Conservation (phyloP, 2,113 vertebrate genomes). For the Choloepus hoffmanni region DNA sequence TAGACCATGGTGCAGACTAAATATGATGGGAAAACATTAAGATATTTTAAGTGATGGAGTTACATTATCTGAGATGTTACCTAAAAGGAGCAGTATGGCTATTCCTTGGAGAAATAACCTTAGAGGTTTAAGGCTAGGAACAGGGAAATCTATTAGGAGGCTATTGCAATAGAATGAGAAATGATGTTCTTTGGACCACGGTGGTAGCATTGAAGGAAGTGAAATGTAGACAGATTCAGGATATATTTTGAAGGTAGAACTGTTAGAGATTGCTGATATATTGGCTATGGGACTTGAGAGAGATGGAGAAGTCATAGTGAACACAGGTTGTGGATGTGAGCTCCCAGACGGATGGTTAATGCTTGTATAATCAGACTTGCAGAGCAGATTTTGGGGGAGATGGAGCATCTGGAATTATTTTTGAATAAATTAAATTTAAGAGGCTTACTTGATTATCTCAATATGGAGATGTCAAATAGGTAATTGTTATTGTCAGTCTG, state of each 20-base stretch:
- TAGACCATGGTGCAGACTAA: neutral
- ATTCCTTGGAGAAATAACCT: neutral
- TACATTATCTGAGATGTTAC: neutral
- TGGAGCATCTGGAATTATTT: rapidly evolving
- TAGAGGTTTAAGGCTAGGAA: neutral
- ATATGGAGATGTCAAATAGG: neutral
- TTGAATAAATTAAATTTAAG: neutral
- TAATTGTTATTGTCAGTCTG: neutral
- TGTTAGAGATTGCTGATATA: neutral
- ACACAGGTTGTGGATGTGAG: too few relatives aligned
- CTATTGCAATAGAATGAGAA: neutral
- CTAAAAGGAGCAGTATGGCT: neutral
- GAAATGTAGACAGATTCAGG: neutral
- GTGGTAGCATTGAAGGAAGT: neutral
- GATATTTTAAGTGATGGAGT: neutral
- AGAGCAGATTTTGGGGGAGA: neutral
- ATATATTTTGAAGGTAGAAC: neutral
- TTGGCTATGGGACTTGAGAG: neutral
- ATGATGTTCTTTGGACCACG: neutral
- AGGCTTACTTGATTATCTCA: neutral
- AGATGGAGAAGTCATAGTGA: neutral
- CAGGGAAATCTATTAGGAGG: neutral
- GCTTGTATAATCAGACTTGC: neutral
- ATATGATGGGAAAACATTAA: neutral
- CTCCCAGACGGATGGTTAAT: neutral